Conservation (phyloP, 1,140 invertebrate genomes). For the Oncopeltus fasciatus region DNA sequence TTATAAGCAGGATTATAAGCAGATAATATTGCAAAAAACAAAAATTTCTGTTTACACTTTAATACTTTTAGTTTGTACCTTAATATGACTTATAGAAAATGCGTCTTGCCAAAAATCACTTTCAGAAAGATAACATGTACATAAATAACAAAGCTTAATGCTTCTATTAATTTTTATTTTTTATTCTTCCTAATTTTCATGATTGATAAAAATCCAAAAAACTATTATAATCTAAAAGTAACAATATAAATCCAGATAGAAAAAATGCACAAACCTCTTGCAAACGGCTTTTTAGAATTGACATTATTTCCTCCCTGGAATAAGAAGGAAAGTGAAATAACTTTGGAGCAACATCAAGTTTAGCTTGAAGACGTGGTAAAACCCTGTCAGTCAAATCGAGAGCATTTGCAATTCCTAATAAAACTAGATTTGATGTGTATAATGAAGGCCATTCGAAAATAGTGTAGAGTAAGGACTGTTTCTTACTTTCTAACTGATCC, state of each 20-base stretch:
- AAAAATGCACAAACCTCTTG: too few relatives aligned
- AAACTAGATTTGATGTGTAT: conserved; percentile 50
- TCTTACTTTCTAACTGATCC: conserved; percentile 72
- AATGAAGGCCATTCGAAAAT: conserved; percentile 86
- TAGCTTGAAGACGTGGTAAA: conserved; percentile 67
- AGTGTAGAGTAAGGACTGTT: conserved; percentile 77
- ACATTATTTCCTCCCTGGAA: conserved; percentile 69
- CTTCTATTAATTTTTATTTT: too few relatives aligned
- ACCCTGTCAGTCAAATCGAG: conserved; percentile 86
- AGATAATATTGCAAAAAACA: too few relatives aligned
- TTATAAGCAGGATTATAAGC: too few relatives aligned
- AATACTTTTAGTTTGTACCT: too few relatives aligned
- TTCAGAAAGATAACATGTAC: too few relatives aligned
- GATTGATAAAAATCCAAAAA: too few relatives aligned
- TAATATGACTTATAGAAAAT: too few relatives aligned
- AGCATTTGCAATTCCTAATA: conserved; percentile 92
- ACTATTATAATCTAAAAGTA: background rate
- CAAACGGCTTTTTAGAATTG: conserved; percentile 68
- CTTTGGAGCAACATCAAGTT: conserved; percentile 48
- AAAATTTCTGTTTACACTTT: too few relatives aligned
- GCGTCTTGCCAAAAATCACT: too few relatives aligned
- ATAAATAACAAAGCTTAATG: too few relatives aligned
- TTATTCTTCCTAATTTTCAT: too few relatives aligned
- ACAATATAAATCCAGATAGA: background rate
- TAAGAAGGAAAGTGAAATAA: conserved; percentile 90